Percentiles rank a stretch among this genome's conserved stretches.
phyloP scores from a whole-genome alignment of 2,113 vertebrate genomes.

The Rhea pennata region DNA sequence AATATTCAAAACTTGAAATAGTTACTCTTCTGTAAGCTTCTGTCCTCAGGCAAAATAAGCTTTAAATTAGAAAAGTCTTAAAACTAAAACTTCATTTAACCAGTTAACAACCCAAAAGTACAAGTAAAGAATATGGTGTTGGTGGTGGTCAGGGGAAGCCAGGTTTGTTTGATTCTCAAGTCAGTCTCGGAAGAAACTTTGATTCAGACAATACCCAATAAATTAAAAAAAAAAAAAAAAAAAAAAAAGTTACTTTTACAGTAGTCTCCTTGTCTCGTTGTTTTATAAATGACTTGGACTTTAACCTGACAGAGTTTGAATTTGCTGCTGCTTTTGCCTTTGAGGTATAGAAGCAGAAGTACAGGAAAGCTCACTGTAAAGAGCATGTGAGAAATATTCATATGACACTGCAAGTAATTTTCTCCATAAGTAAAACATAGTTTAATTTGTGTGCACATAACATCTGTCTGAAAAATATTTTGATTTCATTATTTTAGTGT shows the following conservation, averaged over 20 bases:
- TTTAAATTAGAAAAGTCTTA: not conserved
- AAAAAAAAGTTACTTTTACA: not conserved
- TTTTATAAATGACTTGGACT: not conserved
- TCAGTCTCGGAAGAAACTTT: not conserved
- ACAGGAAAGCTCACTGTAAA: not conserved
- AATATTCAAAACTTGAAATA: not conserved
- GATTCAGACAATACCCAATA: not conserved
- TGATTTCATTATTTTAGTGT: not conserved
- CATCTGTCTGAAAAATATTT: not conserved
- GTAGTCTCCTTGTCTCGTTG: not conserved
- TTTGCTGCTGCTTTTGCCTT: not conserved
- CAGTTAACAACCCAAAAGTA: not conserved
- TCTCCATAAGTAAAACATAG: not conserved
- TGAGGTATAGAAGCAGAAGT: not conserved
- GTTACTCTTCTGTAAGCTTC: not conserved
- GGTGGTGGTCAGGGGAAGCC: too few species aligned
- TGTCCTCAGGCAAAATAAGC: not conserved
- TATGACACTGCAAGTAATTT: not conserved
- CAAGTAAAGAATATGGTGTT: not conserved
- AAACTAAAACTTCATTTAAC: not conserved
- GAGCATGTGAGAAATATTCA: not conserved
- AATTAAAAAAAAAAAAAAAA: not conserved
- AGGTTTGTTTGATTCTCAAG: too few species aligned
- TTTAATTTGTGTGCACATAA: not conserved
- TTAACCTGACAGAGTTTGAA: not conserved